Conservation (phyloP, 1,140 invertebrate genomes). For the Drosophila gunungcola region DNA sequence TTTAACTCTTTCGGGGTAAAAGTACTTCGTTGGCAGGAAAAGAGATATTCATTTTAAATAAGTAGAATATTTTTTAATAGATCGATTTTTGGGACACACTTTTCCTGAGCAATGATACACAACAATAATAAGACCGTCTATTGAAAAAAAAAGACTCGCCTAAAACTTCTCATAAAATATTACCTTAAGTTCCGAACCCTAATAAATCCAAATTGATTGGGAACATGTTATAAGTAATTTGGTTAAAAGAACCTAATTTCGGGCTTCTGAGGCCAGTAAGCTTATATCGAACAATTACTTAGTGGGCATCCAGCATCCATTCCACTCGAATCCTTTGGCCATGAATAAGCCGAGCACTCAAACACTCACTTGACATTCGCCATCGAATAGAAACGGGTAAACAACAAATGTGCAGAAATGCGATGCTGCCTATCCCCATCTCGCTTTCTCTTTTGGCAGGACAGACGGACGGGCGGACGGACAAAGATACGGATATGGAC, state of each 20-base stretch:
- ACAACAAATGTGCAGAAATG: slow-evolving; percentile 41
- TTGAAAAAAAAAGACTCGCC: no score
- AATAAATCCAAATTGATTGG: no score
- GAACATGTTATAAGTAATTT: no score
- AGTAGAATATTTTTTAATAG: neutral
- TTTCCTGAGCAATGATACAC: no score
- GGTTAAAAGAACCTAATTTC: neutral
- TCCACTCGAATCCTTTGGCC: slow-evolving; percentile 47
- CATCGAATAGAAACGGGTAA: slow-evolving; percentile 26
- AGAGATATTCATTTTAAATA: neutral
- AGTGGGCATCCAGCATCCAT: slow-evolving; percentile 26
- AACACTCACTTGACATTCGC: slow-evolving; percentile 57
- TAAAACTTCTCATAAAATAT: no score
- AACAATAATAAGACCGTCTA: no score
- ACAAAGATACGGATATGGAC: slow-evolving; percentile 14
- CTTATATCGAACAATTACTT: slow-evolving; percentile 13
- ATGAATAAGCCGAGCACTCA: slow-evolving; percentile 64
- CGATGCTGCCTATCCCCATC: slow-evolving; percentile 9
- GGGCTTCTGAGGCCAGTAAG: neutral
- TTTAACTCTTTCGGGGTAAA: neutral
- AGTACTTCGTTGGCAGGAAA: neutral
- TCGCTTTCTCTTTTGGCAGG: neutral
- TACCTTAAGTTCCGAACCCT: no score
- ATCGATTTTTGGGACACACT: no score
- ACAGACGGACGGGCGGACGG: neutral